Evolutionary conservation across 2,888 invertebrate genomes (phyloP).

Genomic region (Eilema caniola): DNA sequence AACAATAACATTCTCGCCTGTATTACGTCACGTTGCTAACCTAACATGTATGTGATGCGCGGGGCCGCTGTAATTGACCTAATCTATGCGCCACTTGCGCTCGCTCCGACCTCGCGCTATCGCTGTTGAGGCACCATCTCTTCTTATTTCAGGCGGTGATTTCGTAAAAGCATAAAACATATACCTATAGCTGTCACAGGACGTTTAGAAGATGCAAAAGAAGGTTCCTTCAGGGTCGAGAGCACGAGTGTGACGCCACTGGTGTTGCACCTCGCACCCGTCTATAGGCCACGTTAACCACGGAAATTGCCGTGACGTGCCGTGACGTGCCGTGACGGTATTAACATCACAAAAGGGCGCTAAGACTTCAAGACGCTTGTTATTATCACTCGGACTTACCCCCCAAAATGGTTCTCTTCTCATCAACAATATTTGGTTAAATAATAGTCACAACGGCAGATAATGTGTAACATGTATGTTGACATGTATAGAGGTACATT

Average conservation of each 20-base stretch:
- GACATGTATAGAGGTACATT: not conserved
- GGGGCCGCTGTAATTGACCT: slow-evolving; percentile 58
- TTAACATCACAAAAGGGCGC: too few species aligned
- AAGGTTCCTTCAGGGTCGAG: too few species aligned
- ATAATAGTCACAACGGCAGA: not conserved
- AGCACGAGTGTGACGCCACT: too few species aligned
- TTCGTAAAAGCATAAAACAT: not conserved
- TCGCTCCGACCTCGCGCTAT: slow-evolving; percentile 43
- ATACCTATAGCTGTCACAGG: not conserved
- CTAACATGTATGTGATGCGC: slow-evolving; percentile 31
- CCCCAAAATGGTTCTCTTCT: not conserved
- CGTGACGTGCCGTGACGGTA: too few species aligned
- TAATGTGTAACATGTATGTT: not conserved
- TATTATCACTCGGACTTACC: not conserved
- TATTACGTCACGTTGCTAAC: slow-evolving; percentile 36
- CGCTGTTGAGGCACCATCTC: slow-evolving; percentile 26
- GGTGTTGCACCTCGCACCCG: too few species aligned
- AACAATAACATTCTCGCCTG: slow-evolving; percentile 17
- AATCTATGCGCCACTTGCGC: slow-evolving; percentile 51
- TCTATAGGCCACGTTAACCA: too few species aligned
- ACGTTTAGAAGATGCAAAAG: not conserved
- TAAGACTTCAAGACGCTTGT: too few species aligned
- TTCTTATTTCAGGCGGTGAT: slow-evolving; percentile 17
- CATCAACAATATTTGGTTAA: not conserved
- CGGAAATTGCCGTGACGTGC: too few species aligned